Percentiles rank a stretch among this genome's conserved stretches.
phyloP scores from a whole-genome alignment of 2,113 vertebrate genomes.

The Scolopax mira region DNA sequence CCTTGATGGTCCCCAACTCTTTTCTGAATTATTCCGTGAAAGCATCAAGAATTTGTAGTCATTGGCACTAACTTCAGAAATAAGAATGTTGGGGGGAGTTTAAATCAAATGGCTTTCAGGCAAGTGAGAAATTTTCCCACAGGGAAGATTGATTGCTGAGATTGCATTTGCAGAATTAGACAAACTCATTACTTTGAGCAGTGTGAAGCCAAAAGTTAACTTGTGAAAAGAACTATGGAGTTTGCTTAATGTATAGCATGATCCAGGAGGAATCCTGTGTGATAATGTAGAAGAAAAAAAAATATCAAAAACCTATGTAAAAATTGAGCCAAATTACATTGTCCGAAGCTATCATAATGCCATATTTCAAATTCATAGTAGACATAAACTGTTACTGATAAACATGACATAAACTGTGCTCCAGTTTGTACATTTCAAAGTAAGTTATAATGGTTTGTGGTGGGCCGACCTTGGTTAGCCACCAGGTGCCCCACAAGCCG shows the following conservation, averaged over 20 bases:
- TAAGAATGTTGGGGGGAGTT: not conserved
- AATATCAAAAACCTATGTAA: not conserved
- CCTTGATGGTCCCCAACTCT: not conserved
- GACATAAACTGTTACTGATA: not conserved
- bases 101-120: not conserved
- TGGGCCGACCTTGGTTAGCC: not conserved
- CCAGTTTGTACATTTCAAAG: not conserved
- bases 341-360: not conserved
- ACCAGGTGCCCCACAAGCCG: not conserved
- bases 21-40: not conserved
- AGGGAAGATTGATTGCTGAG: not conserved
- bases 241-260: not conserved
- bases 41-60: not conserved
- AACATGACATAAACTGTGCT: not conserved
- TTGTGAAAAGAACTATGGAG: not conserved
- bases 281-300: not conserved
- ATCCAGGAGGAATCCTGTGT: accelerated
- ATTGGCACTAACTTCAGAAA: not conserved
- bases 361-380: not conserved
- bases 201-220: not conserved
- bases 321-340: not conserved
- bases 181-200: not conserved
- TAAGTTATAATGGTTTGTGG: not conserved
- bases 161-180: not conserved
- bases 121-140: not conserved